Evolutionary conservation across 2,113 vertebrate genomes (phyloP).

Genomic region (Poecile atricapillus): DNA sequence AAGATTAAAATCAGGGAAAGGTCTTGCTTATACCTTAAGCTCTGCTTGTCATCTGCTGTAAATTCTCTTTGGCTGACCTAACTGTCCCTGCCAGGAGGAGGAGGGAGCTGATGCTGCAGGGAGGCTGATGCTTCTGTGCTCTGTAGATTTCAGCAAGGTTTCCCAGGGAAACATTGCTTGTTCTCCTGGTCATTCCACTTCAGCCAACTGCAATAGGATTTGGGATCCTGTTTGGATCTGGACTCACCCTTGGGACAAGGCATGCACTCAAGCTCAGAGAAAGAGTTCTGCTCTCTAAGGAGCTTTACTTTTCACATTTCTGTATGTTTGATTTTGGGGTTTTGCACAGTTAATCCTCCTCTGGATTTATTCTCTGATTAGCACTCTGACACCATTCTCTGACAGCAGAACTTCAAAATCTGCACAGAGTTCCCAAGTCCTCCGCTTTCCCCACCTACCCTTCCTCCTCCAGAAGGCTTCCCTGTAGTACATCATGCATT

Average conservation of each 20-base stretch:
- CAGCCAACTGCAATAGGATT: not conserved
- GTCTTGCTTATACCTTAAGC: not conserved
- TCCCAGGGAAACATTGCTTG: not conserved
- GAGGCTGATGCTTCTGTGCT: not conserved
- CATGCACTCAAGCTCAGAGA: not conserved
- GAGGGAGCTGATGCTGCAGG: not conserved
- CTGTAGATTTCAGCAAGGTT: not conserved
- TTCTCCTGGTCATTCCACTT: not conserved
- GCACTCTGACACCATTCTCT: no score
- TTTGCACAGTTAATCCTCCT: not conserved
- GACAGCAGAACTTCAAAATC: not conserved
- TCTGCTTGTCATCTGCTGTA: not conserved
- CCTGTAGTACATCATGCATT: slow-evolving; percentile 96
- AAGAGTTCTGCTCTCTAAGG: not conserved
- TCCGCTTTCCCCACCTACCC: slow-evolving; percentile 69
- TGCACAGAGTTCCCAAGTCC: rapidly evolving
- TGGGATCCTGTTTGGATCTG: not conserved
- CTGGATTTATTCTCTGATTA: not conserved
- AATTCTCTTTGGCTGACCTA: not conserved
- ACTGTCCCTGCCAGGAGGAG: not conserved
- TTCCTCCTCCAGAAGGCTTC: slow-evolving; percentile 94
- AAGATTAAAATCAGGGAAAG: not conserved
- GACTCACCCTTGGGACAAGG: not conserved
- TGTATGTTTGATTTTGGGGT: not conserved
- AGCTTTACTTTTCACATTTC: not conserved